Conservation (phyloP, 1,140 invertebrate species). For the Heliconius hewitsoni region DNA sequence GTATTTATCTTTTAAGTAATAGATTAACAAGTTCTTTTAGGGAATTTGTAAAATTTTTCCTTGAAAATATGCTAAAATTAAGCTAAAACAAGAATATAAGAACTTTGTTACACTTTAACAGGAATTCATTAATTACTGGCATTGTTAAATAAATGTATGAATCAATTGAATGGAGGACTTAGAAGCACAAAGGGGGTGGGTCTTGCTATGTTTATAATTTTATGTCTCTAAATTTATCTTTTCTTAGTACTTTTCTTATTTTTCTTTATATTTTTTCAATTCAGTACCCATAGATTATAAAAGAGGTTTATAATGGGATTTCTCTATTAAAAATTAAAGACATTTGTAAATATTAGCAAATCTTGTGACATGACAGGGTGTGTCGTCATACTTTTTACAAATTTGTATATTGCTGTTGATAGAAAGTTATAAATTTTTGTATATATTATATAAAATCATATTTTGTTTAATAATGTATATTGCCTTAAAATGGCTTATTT, state of each 20-base stretch:
- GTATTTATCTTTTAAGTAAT: too few relatives aligned
- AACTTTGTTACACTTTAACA: too few relatives aligned
- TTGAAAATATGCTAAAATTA: neutral
- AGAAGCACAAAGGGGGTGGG: too few relatives aligned
- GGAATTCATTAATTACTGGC: too few relatives aligned
- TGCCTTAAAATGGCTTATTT: conserved; percentile 68
- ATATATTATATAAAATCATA: conserved; percentile 3
- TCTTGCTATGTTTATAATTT: too few relatives aligned
- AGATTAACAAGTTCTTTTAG: too few relatives aligned
- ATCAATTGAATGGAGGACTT: too few relatives aligned
- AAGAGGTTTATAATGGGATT: neutral
- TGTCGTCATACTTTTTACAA: conserved; percentile 39
- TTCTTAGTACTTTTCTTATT: too few relatives aligned
- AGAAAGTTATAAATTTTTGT: conserved; percentile 50
- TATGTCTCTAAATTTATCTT: too few relatives aligned
- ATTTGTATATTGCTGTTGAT: conserved; percentile 36
- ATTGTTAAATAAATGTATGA: too few relatives aligned
- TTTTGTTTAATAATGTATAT: conserved; percentile 61
- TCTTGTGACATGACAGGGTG: conserved; percentile 44
- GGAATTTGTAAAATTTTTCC: too few relatives aligned
- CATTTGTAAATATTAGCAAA: neutral
- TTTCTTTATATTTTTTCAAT: neutral
- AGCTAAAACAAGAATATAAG: too few relatives aligned
- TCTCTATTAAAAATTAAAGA: conserved; percentile 5
- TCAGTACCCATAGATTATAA: neutral